Percentiles rank a stretch among this genome's conserved stretches.
Conservation (phyloP, 2,113 vertebrate genomes). For the Cheirogaleus medius region DNA sequence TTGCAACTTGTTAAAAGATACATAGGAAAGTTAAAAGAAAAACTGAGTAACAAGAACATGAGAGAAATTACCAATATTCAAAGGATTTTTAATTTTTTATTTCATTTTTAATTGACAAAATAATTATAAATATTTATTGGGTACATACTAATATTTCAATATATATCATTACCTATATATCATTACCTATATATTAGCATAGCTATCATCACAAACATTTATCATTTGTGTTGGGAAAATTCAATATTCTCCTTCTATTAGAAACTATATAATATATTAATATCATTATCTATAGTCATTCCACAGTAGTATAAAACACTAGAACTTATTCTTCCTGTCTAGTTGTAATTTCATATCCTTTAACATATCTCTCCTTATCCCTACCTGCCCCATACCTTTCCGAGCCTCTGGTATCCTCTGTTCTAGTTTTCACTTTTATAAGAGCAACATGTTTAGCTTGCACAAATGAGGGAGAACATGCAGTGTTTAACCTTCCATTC, state of each 20-base stretch:
- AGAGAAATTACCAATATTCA: background rate
- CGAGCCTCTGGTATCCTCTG: background rate
- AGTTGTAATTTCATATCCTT: too few relatives aligned
- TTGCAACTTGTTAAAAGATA: background rate
- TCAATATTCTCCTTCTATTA: background rate
- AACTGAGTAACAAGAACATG: background rate
- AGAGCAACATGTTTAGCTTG: background rate
- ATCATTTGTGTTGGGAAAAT: background rate
- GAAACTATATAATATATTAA: too few relatives aligned
- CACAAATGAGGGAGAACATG: background rate
- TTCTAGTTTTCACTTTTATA: background rate
- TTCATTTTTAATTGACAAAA: background rate
- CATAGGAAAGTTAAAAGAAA: background rate
- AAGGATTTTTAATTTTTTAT: background rate
- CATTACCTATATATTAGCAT: background rate
- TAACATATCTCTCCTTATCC: background rate
- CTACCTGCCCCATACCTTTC: background rate
- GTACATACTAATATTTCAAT: background rate
- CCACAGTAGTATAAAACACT: too few relatives aligned
- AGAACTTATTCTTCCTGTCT: too few relatives aligned
- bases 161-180: too few relatives aligned
- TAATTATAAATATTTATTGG: background rate
- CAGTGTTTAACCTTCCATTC: too few relatives aligned
- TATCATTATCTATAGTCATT: too few relatives aligned
- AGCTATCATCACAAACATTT: background rate